phyloP scores from a whole-genome alignment of 2,888 invertebrate species.

The Diogma glabrata region DNA sequence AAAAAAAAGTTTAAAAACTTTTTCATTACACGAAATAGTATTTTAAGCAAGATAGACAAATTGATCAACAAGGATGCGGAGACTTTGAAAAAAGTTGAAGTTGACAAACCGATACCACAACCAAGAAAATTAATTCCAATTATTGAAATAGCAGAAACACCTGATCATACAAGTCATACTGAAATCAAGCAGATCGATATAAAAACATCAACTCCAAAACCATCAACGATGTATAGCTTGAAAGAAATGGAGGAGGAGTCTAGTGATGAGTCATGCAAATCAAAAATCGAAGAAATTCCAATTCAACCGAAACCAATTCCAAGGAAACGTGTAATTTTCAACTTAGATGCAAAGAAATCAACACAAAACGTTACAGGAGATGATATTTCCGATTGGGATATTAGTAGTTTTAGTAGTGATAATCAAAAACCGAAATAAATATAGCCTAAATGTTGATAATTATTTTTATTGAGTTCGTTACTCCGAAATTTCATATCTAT shows the following conservation, averaged over 20 bases:
- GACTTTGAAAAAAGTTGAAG: not conserved
- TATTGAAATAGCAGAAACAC: not conserved
- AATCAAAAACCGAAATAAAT: no score
- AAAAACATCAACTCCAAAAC: not conserved
- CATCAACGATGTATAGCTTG: not conserved
- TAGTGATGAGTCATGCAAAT: not conserved
- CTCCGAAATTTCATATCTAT: no score
- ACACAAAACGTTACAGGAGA: not conserved
- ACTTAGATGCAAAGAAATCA: slow-evolving; percentile 9
- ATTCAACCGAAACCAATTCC: slow-evolving; percentile 29
- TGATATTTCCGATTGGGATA: slow-evolving; percentile 6
- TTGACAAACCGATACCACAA: not conserved
- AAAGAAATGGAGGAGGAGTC: not conserved
- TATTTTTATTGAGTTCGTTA: no score
- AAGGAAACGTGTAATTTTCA: slow-evolving; percentile 33
- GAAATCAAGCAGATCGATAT: not conserved
- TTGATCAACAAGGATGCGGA: not conserved
- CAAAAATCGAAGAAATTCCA: not conserved
- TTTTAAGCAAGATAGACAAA: not conserved
- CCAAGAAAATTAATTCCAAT: not conserved
- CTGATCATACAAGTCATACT: not conserved
- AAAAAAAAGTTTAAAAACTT: slow-evolving; percentile 25
- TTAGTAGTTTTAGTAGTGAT: slow-evolving; percentile 5
- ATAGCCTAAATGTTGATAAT: no score
- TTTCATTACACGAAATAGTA: slow-evolving; percentile 27